Conservation (phyloP, 2,797 vertebrate genomes). For the Okamejei kenojei region DNA sequence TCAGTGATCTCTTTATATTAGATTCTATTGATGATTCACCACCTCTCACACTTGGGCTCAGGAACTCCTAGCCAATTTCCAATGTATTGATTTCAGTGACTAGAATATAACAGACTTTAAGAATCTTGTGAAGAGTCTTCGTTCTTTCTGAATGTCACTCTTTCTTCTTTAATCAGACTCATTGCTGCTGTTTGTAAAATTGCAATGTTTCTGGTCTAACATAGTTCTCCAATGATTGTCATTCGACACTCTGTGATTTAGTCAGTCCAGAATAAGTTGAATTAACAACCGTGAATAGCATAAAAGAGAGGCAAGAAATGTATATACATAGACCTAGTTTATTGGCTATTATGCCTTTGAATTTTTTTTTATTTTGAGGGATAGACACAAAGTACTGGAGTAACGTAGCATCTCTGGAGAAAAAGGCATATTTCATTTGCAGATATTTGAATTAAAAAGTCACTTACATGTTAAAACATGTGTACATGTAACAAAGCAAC, state of each 20-base stretch:
- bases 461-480: too few relatives aligned
- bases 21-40: not conserved
- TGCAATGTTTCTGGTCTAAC: not conserved
- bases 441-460: too few relatives aligned
- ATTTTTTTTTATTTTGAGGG: too few relatives aligned
- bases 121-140: not conserved
- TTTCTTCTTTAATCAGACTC: not conserved
- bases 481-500: too few relatives aligned
- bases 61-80: not conserved
- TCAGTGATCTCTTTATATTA: constrained; percentile 16
- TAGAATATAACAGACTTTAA: not conserved
- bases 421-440: too few relatives aligned
- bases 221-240: not conserved
- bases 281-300: not conserved
- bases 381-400: too few relatives aligned
- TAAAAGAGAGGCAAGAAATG: not conserved
- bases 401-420: too few relatives aligned
- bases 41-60: not conserved
- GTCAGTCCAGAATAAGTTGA: not conserved
- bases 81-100: not conserved
- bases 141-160: not conserved
- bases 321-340: too few relatives aligned
- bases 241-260: not conserved
- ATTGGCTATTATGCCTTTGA: too few relatives aligned
- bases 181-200: not conserved